Percentiles rank a stretch among this genome's conserved stretches.
Evolutionary conservation across 2,888 invertebrate genomes (phyloP).

Genomic region (Conistra vaccinii): DNA sequence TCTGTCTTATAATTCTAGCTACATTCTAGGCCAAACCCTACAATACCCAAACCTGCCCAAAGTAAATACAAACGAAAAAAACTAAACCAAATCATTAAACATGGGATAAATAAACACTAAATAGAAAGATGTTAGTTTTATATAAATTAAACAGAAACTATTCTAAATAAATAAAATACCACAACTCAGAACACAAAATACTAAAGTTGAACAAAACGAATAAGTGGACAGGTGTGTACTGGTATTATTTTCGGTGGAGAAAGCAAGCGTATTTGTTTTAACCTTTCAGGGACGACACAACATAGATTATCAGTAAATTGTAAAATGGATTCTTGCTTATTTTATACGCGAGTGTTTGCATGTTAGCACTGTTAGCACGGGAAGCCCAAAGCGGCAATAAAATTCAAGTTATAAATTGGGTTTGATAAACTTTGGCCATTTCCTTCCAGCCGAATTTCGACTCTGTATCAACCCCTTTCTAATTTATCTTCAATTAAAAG

Average conservation of each 20-base stretch:
- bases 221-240: slow-evolving; percentile 80
- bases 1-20: slow-evolving; percentile 90
- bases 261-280: slow-evolving; percentile 77
- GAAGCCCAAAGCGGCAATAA: slow-evolving; percentile 56
- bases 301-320: slow-evolving; percentile 79
- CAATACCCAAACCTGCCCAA: slow-evolving; percentile 91
- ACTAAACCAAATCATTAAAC: slow-evolving; percentile 80
- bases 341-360: slow-evolving; percentile 66
- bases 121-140: slow-evolving; percentile 83
- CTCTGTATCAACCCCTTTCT: slow-evolving; percentile 52
- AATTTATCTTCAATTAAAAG: slow-evolving; percentile 60
- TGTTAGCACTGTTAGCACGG: slow-evolving; percentile 46
- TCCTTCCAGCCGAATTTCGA: slow-evolving; percentile 48
- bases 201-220: slow-evolving; percentile 72
- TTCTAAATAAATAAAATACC: slow-evolving; percentile 85
- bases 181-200: slow-evolving; percentile 80
- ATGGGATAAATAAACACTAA: slow-evolving; percentile 84
- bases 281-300: slow-evolving; percentile 86
- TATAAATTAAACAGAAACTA: slow-evolving; percentile 84
- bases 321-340: slow-evolving; percentile 69
- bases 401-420: slow-evolving; percentile 53
- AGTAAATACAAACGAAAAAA: slow-evolving; percentile 83
- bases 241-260: slow-evolving; percentile 78
- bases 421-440: slow-evolving; percentile 65
- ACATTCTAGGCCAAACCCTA: slow-evolving; percentile 91